These are phyloP conservation scores for Chrysolina americana DNA, from an alignment of 2,888 invertebrate genomes.

Conservation along the genomic window DNA sequence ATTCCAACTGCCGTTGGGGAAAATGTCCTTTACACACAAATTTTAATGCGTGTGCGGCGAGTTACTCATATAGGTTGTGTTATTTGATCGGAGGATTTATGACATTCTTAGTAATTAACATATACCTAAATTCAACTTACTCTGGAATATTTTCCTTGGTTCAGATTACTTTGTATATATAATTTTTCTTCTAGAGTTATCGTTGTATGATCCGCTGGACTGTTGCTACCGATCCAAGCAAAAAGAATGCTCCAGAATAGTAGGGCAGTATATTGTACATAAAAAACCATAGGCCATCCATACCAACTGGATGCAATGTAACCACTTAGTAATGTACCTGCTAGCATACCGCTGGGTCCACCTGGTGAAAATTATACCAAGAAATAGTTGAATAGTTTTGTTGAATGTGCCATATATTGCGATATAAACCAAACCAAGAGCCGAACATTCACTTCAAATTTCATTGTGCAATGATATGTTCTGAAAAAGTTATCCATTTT, in stretches of 20 bases:
- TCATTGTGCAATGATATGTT: too few species aligned
- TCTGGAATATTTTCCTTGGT: constrained; percentile 25
- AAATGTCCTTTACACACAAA: too few species aligned
- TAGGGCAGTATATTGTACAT: constrained; percentile 77
- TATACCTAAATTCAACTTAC: constrained; percentile 28
- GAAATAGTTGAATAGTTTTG: too few species aligned
- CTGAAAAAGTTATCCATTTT: too few species aligned
- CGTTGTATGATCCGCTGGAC: constrained; percentile 74
- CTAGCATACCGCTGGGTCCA: constrained; percentile 83
- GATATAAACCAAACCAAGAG: too few species aligned
- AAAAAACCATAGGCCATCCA: constrained; percentile 87
- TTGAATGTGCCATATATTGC: too few species aligned
- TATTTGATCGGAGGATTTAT: too few species aligned
- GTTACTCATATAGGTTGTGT: too few species aligned
- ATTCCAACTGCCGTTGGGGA: too few species aligned
- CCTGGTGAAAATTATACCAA: constrained; percentile 68
- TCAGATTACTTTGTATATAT: constrained; percentile 74
- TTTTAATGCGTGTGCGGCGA: too few species aligned
- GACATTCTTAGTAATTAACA: neutral
- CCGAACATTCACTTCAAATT: too few species aligned
- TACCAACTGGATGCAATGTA: constrained; percentile 77
- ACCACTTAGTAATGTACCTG: constrained; percentile 83
- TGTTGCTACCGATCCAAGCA: constrained; percentile 76
- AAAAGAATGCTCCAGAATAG: constrained; percentile 75
- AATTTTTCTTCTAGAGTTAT: constrained; percentile 77